Evolutionary conservation across 2,113 vertebrate species (phyloP).

Genomic region (Antigone vipio): DNA sequence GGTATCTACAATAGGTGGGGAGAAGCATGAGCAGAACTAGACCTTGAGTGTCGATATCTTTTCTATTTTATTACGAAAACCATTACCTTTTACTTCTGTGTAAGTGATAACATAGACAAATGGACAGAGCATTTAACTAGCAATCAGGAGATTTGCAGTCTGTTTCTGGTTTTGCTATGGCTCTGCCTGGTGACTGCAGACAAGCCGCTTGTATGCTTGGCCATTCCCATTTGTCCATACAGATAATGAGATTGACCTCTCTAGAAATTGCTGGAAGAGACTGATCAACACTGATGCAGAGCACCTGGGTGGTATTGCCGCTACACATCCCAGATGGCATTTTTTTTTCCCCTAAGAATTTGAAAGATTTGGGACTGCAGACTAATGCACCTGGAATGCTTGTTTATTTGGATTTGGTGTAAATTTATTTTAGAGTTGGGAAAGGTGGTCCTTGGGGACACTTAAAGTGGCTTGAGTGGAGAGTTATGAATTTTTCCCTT

Average conservation of each 20-base stretch:
- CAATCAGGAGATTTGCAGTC: not conserved
- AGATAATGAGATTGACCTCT: not conserved
- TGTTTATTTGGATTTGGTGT: not conserved
- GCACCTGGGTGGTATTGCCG: not conserved
- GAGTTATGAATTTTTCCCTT: not conserved
- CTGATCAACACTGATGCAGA: not conserved
- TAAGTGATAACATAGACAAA: accelerated
- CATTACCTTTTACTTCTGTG: not conserved
- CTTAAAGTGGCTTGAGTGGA: not conserved
- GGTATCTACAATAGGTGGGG: not conserved
- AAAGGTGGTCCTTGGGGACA: not conserved
- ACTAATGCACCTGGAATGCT: not conserved
- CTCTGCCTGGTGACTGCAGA: not conserved
- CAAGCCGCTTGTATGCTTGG: not conserved
- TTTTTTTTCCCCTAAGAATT: not conserved
- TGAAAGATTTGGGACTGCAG: not conserved
- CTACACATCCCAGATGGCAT: not conserved
- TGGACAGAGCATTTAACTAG: not conserved
- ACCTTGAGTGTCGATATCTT: not conserved
- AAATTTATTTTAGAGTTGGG: not conserved
- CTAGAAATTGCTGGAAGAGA: not conserved
- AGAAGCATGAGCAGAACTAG: not conserved
- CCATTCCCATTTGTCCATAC: not conserved
- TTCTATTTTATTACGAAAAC: not conserved
- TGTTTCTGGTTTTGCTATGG: not conserved